A percentile compares a stretch with the other conserved stretches of the same genome.
These are phyloP conservation scores for Griposia aprilina DNA, from an alignment of 2,888 invertebrate species.

Conservation along the genomic window DNA sequence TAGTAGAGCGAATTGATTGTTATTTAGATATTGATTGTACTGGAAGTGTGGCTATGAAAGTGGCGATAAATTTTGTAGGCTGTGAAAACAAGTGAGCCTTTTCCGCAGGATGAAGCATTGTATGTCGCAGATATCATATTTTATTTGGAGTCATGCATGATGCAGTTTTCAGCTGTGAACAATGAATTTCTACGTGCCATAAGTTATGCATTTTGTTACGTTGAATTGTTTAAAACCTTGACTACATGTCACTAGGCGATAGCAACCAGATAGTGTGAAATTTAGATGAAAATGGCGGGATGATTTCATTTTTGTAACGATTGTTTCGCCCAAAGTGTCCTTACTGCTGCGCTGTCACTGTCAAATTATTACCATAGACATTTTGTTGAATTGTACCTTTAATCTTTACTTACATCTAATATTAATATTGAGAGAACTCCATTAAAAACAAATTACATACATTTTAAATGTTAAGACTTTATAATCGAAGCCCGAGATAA, in stretches of 20 bases:
- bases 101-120: not conserved
- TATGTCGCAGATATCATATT: not conserved
- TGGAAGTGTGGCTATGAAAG: constrained; percentile 26
- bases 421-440: no score
- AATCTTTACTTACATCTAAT: no score
- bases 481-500: not conserved
- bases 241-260: not conserved
- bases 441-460: not conserved
- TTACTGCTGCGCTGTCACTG: not conserved
- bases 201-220: not conserved
- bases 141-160: not conserved
- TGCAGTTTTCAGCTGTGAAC: not conserved
- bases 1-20: constrained; percentile 37
- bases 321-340: not conserved
- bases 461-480: no score
- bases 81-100: not conserved
- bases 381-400: not conserved
- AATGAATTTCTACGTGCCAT: not conserved
- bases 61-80: not conserved
- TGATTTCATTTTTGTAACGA: not conserved
- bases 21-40: constrained; percentile 39
- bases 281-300: not conserved
- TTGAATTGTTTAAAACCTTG: not conserved
- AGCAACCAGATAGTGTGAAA: not conserved
- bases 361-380: not conserved